Conservation (phyloP, 2,888 invertebrate genomes). For the Apodemia zela region DNA sequence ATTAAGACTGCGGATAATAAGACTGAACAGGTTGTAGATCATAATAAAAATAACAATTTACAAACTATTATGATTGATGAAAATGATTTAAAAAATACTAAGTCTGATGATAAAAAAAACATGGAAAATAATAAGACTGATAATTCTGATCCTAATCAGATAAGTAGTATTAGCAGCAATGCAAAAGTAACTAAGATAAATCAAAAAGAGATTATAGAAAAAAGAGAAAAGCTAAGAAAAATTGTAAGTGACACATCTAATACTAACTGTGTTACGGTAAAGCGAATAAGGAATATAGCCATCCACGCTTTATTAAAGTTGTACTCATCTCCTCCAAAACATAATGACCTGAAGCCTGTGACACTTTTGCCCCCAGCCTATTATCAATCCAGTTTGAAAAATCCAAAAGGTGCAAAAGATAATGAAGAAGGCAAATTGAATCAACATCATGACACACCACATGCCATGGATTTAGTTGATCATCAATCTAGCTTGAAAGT, state of each 20-base stretch:
- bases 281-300: not conserved
- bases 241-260: conserved; percentile 4
- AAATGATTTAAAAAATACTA: not conserved
- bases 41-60: not conserved
- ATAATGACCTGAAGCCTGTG: not conserved
- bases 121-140: conserved; percentile 12
- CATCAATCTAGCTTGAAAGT: not conserved
- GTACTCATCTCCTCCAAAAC: not conserved
- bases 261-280: not conserved
- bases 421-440: not conserved
- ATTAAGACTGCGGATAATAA: not conserved
- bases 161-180: too few species aligned
- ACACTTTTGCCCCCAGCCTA: conserved; percentile 4
- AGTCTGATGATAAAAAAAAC: not conserved
- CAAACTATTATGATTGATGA: not conserved
- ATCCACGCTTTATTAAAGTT: conserved; percentile 2
- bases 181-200: too few species aligned
- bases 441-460: not conserved
- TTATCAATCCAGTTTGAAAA: conserved; percentile 3
- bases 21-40: not conserved
- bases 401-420: not conserved
- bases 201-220: not conserved
- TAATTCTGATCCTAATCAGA: not conserved
- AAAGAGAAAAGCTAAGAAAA: conserved; percentile 1
- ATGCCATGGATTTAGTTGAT: not conserved